Evolutionary conservation across 1,140 invertebrate species (phyloP).

Genomic region (Drosophila jambulina): DNA sequence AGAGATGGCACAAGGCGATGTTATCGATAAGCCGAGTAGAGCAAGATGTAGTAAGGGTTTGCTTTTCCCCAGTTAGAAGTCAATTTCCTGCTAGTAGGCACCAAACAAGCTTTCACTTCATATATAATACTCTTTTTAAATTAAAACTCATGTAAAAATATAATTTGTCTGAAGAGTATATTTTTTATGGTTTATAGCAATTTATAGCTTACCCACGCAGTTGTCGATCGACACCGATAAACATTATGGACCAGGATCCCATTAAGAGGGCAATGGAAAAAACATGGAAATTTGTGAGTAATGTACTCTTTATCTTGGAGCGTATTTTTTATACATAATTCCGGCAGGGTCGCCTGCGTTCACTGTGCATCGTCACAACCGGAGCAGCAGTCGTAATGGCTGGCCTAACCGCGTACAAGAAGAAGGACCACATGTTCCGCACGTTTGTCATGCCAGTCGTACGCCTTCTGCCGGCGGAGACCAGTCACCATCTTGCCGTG

Average conservation of each 20-base stretch:
- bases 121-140: not conserved
- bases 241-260: conserved; percentile 18
- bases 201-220: too few species aligned
- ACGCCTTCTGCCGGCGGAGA: conserved; percentile 88
- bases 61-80: not conserved
- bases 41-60: not conserved
- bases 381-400: conserved; percentile 49
- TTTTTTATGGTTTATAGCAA: conserved; percentile 24
- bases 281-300: conserved; percentile 31
- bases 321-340: not conserved
- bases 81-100: not conserved
- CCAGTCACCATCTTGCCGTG: conserved; percentile 91
- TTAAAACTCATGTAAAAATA: not conserved
- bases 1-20: conserved; percentile 8
- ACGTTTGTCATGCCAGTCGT: conserved; percentile 72
- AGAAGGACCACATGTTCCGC: conserved; percentile 40
- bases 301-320: not conserved
- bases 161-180: not conserved
- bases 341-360: conserved; percentile 55
- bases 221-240: conserved; percentile 15
- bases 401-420: conserved; percentile 54
- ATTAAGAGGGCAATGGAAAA: conserved; percentile 6
- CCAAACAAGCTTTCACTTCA: not conserved
- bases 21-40: conserved; percentile 22
- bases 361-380: conserved; percentile 60